Evolutionary conservation across 2,113 vertebrate species (phyloP), one percentile per base, ranked within the genome.

Genomic region (Phylloscopus trochiloides): DNA sequence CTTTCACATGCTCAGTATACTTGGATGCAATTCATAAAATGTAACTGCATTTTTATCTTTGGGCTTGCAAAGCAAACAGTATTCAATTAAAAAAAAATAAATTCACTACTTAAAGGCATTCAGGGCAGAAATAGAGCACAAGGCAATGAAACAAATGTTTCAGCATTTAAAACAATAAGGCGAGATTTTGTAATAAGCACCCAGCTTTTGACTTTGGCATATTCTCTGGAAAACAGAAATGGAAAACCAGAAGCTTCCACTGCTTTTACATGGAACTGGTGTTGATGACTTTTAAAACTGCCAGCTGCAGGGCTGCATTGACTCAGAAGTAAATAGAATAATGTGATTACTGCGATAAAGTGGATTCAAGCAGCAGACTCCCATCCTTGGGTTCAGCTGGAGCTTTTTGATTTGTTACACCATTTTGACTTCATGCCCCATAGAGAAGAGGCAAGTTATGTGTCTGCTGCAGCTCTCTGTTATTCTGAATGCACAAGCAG

Each of bases 151-250:
- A 91, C 18, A 87, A 91, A 78, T 0, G 0, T 32, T 88, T 91
- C 74, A 92, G 73, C 77, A 79, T 82, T 93, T 92, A 45, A 90
- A 94, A 95, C 70, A 90, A 22, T 48, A 88, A n/a, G n/a, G 58
- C 52, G 63, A 72, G 73, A 61, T 84, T 95, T 92, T 73, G 15
- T 65, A 84, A 81, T 20, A 75, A 83, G 18, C 6, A 1, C 4
- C 8, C 75, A 87, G 70, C 57, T 91, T 93, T 90, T 86, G 20
- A 57, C 55, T 92, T 80, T 9, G 1, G 38, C 65, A 51, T 52
- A 34, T 62, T 66, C 38, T 77, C 51, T 92, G 50, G 86, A 87
- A 80, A 91, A 29, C 59, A 87, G 57, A 55, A 72, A 57, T 1
- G 19, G 36, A 84, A 92, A 91, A 29, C 38, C 52, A 93, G 82